A percentile compares a stretch with the other conserved stretches of the same genome.
These are phyloP conservation scores for Ochropacha duplaris DNA, from an alignment of 2,888 invertebrate genomes.

Conservation along the genomic window DNA sequence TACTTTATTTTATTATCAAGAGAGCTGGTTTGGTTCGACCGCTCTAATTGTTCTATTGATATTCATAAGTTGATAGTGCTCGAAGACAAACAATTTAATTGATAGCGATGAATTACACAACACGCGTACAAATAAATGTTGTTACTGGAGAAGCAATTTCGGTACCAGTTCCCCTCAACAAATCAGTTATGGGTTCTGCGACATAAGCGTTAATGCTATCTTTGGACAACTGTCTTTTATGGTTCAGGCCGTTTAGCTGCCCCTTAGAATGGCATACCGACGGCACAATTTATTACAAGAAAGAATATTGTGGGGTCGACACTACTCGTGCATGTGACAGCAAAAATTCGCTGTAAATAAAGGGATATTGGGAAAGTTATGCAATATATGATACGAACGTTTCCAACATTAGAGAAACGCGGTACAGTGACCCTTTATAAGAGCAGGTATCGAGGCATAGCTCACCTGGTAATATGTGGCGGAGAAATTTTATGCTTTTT, in stretches of 20 bases:
- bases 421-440: background rate
- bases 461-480: background rate
- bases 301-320: slow-evolving; percentile 28
- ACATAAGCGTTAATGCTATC: slow-evolving; percentile 51
- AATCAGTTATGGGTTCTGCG: slow-evolving; percentile 52
- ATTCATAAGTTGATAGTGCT: background rate
- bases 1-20: background rate
- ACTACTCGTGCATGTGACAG: slow-evolving; percentile 13
- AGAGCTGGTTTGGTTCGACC: background rate
- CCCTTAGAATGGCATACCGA: slow-evolving; percentile 46
- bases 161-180: slow-evolving; percentile 28
- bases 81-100: background rate
- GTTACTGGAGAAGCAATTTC: slow-evolving; percentile 1
- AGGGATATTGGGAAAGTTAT: slow-evolving; percentile 8
- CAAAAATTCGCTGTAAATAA: slow-evolving; percentile 23
- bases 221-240: slow-evolving; percentile 56
- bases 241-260: slow-evolving; percentile 32
- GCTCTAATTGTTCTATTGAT: background rate
- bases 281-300: slow-evolving; percentile 49
- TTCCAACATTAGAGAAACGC: background rate
- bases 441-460: background rate
- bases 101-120: background rate
- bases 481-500: background rate
- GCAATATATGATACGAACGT: background rate
- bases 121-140: background rate